Evolutionary conservation across 2,888 invertebrate species (phyloP), one percentile per base, ranked within the genome.

Genomic region (Coleophora flavipennella): DNA sequence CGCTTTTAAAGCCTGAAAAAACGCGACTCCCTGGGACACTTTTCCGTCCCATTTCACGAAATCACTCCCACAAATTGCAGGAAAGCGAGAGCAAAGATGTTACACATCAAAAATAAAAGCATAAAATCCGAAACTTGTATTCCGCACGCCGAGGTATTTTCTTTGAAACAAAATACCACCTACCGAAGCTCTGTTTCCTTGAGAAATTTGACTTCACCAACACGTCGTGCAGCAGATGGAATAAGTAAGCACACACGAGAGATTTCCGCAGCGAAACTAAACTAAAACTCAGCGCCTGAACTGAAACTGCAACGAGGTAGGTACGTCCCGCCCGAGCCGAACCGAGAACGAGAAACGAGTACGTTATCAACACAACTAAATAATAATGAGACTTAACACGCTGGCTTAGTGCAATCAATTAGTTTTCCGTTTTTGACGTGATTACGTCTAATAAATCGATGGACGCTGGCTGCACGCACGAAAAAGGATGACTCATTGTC

Each of bases 241-340:
- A 60, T 54, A 59, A 57, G 55, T 53, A 55, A 67, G 44, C 55
- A 55, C 44, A 45, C 52, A 40, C 51, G 46, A 49, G 46, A 57
- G 55, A 55, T 53, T 56, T 60, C 43, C 48, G 48, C 51, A 49
- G 44, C 35, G 43, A 47, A 58, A 58, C 59, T 59, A 49, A 59
- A 58, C 52, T 46, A 49, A 56, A 64, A 62, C 60, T 60, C 56
- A 43, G 46, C 45, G 46, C 48, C 55, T 45, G 43, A 59, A 55
- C 50, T 51, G 47, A 58, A 59, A 64, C 59, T 61, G 54, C 54
- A 62, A 50, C 55, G 47, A 46, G 50, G 58, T 27, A 20, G 32
- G 26, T 25, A 55, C n/a, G 58, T 53, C 46, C 3, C 20, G 3
- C 20, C 20, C 20, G 20, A 20, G 20, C 20, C 20, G 6, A 20